Percentiles rank a stretch among this genome's conserved stretches.
Conservation (phyloP, 2,888 invertebrate species). For the Drosophila kambysellisi region DNA sequence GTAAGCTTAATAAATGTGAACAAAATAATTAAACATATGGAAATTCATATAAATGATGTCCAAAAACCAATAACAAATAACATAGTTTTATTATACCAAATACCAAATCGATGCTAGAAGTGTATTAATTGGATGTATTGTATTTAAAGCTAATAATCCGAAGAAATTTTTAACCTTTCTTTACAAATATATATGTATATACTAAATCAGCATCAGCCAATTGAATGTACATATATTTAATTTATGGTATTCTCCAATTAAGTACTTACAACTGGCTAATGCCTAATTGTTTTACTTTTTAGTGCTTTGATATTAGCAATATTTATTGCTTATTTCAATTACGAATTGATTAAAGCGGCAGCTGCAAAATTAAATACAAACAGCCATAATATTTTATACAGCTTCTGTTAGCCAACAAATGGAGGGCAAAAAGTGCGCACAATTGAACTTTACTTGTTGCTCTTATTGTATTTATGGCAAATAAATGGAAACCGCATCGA, state of each 20-base stretch:
- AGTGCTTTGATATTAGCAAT: not conserved
- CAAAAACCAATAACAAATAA: conserved; percentile 31
- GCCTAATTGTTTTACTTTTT: not conserved
- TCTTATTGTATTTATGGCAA: conserved; percentile 36
- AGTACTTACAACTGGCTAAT: not conserved
- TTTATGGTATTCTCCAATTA: conserved; percentile 1
- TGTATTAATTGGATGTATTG: not conserved
- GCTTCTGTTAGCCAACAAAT: conserved; percentile 39
- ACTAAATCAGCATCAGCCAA: not conserved
- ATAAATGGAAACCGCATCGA: conserved; percentile 72
- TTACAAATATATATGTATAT: not conserved
- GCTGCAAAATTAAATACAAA: conserved; percentile 47
- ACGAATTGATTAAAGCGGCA: conserved; percentile 25
- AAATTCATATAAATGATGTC: conserved; percentile 17
- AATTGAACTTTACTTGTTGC: conserved; percentile 21
- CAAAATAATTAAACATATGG: conserved; percentile 26
- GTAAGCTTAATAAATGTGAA: conserved; percentile 13
- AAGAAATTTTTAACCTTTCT: not conserved
- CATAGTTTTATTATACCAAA: conserved; percentile 5
- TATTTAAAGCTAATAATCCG: not conserved
- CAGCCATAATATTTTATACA: conserved; percentile 35
- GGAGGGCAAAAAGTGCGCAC: conserved; percentile 23
- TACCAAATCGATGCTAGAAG: not conserved
- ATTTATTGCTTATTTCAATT: conserved; percentile 12
- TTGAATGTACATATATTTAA: not conserved